Evolutionary conservation across 2,797 vertebrate species (phyloP).

Genomic region (Alauda arvensis): DNA sequence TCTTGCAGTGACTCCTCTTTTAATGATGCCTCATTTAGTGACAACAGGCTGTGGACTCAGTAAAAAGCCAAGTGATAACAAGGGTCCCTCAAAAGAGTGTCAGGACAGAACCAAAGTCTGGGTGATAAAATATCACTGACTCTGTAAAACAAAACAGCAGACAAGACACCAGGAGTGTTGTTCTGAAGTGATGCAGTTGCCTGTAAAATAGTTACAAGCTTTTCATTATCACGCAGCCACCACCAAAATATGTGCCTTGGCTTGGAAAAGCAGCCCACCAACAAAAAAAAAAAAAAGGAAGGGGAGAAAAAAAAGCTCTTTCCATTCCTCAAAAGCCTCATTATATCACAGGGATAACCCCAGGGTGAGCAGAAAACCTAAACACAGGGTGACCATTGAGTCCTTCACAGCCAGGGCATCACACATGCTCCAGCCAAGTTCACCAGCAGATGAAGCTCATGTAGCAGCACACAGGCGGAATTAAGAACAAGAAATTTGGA

Average conservation of each 20-base stretch:
- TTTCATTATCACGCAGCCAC: constrained; percentile 18
- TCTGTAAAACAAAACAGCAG: constrained; percentile 30
- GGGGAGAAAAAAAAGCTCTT: background rate
- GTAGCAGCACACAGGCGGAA: background rate
- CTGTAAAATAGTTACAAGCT: constrained; percentile 26
- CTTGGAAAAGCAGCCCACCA: background rate
- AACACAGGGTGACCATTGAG: background rate
- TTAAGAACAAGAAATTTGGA: background rate
- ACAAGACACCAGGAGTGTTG: constrained; percentile 26
- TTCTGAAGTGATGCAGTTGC: constrained; percentile 10
- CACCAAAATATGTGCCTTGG: constrained; percentile 21
- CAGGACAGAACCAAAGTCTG: background rate
- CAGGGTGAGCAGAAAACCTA: background rate
- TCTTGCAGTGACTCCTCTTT: background rate
- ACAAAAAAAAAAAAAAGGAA: background rate
- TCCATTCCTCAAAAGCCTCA: background rate
- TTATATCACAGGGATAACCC: background rate
- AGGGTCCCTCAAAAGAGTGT: background rate
- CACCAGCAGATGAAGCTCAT: constrained; percentile 2
- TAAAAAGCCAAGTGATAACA: background rate
- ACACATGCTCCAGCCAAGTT: background rate
- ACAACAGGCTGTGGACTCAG: background rate
- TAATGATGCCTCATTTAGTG: background rate
- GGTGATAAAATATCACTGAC: background rate
- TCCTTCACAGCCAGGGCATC: background rate